These are phyloP conservation scores for Perithous albicinctus DNA, from an alignment of 2,888 invertebrate species.

Conservation along the genomic window DNA sequence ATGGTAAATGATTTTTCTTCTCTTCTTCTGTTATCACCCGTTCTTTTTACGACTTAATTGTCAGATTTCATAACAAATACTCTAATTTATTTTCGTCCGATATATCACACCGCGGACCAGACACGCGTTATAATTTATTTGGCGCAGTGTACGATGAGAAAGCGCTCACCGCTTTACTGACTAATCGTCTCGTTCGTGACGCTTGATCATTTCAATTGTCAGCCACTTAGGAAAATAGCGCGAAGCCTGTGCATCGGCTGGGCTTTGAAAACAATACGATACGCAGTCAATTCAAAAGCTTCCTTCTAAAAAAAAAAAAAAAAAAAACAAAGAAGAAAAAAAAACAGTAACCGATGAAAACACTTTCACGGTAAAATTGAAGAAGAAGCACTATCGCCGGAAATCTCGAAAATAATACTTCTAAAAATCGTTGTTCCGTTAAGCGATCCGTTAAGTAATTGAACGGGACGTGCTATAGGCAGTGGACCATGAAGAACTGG, in stretches of 20 bases:
- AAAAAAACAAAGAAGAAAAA: neutral
- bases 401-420: neutral
- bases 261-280: constrained; percentile 27
- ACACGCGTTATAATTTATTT: neutral
- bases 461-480: constrained; percentile 35
- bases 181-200: constrained; percentile 32
- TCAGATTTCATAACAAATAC: neutral
- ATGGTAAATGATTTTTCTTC: no score
- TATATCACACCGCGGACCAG: neutral
- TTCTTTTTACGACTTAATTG: neutral
- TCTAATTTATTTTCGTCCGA: neutral
- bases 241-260: neutral
- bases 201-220: constrained; percentile 57
- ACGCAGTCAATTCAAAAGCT: constrained; percentile 1
- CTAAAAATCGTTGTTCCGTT: constrained; percentile 33
- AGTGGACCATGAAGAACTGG: constrained; percentile 38
- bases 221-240: constrained; percentile 49
- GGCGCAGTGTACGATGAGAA: neutral
- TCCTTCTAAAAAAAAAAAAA: neutral
- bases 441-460: constrained; percentile 54
- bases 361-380: neutral
- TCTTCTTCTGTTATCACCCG: neutral
- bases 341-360: neutral
- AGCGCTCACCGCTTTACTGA: constrained; percentile 17
- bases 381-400: neutral